These are phyloP conservation scores for Platalea minor DNA, from an alignment of 2,797 vertebrate species.

Conservation along the genomic window DNA sequence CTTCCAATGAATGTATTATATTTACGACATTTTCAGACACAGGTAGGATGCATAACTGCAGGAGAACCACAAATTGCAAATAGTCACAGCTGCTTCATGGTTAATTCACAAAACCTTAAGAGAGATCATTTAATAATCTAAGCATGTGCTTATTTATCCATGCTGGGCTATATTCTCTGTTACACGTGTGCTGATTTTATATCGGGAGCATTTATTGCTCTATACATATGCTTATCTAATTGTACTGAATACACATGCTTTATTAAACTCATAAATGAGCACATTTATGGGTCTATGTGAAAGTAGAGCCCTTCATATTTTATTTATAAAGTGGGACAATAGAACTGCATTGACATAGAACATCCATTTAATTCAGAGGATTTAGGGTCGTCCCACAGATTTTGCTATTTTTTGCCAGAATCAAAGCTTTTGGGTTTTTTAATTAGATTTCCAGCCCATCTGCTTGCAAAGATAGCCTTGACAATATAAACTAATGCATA, in stretches of 20 bases:
- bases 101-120: constrained; percentile 17
- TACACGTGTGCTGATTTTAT: neutral
- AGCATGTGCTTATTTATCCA: neutral
- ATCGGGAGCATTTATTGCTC: constrained; percentile 12
- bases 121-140: constrained; percentile 26
- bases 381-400: constrained; percentile 41
- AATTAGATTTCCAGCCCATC: constrained; percentile 67
- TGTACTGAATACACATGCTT: constrained; percentile 30
- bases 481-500: constrained; percentile 41
- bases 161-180: neutral
- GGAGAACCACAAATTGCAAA: neutral
- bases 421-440: constrained; percentile 55
- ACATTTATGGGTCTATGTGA: constrained; percentile 14
- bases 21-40: neutral
- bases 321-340: constrained; percentile 63
- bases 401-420: constrained; percentile 41
- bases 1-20: neutral
- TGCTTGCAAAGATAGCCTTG: constrained; percentile 62
- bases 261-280: constrained; percentile 55
- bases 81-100: neutral
- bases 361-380: constrained; percentile 54
- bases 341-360: constrained; percentile 17
- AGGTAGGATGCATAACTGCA: neutral
- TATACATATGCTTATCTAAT: constrained; percentile 39
- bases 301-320: constrained; percentile 55